Evolutionary conservation across 2,113 vertebrate species (phyloP).

Genomic region (Lichenostomus cassidix): DNA sequence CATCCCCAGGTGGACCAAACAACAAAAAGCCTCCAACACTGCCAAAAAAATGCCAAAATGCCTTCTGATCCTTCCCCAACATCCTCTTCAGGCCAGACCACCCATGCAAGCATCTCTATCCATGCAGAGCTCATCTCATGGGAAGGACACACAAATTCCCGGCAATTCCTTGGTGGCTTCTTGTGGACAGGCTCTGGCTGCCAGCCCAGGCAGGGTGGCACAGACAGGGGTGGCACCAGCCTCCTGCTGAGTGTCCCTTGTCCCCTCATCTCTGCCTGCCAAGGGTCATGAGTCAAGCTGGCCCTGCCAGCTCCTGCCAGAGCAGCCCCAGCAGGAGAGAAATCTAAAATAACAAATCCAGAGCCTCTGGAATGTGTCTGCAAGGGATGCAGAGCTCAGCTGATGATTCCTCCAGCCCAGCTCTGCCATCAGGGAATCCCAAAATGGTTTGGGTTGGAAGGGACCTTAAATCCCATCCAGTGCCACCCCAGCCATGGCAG

Average conservation of each 20-base stretch:
- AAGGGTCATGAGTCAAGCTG: background rate
- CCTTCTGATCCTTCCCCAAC: background rate
- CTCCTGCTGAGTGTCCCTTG: conserved; percentile 21
- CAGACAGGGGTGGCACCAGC: conserved; percentile 7
- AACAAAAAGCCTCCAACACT: background rate
- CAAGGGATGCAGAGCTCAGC: background rate
- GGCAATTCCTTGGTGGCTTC: background rate
- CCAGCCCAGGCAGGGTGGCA: background rate
- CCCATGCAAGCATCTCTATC: background rate
- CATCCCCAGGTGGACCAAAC: background rate
- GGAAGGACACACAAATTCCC: background rate
- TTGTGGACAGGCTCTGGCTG: background rate
- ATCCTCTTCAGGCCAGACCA: background rate
- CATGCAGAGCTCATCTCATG: background rate
- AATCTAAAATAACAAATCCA: background rate
- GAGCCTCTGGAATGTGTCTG: background rate
- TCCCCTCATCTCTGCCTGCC: background rate
- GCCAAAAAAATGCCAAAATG: background rate
- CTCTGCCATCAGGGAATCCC: background rate
- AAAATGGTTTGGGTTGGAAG: background rate
- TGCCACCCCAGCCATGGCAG: background rate
- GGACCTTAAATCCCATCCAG: accelerated
- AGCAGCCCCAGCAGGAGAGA: background rate
- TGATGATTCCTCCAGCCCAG: background rate
- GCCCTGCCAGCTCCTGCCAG: background rate